A percentile compares a stretch with the other conserved stretches of the same genome.
Conservation (phyloP, 2,113 vertebrate genomes). For the Psittacara wagleri region DNA sequence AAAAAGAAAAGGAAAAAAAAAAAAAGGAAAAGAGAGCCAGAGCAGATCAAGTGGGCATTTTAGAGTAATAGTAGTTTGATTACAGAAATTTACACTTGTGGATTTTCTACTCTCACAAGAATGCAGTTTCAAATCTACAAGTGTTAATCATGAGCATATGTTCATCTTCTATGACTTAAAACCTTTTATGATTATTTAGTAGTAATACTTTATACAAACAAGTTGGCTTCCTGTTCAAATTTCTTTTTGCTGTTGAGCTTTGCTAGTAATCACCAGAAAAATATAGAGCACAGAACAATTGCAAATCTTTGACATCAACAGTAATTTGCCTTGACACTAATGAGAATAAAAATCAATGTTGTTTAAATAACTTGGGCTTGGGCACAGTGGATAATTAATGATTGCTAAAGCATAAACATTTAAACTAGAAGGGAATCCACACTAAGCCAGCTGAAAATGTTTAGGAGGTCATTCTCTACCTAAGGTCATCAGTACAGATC, state of each 20-base stretch:
- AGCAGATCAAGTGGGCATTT: neutral
- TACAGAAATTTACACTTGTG: neutral
- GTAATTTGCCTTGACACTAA: constrained; percentile 23
- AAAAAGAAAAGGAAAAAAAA: neutral
- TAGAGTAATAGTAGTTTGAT: neutral
- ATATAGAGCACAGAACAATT: neutral
- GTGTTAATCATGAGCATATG: neutral
- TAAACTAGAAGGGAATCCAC: neutral
- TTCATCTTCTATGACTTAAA: neutral
- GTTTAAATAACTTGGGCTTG: constrained; percentile 25
- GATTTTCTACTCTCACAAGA: neutral
- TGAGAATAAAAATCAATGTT: constrained; percentile 29
- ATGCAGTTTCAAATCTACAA: neutral
- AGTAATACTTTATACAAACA: neutral
- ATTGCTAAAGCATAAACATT: constrained; percentile 4
- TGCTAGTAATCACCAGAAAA: neutral
- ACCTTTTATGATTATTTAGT: neutral
- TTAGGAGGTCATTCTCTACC: neutral
- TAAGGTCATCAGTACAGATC: neutral
- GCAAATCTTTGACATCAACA: neutral
- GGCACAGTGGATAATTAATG: neutral
- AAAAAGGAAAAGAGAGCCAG: neutral
- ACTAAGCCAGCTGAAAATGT: neutral
- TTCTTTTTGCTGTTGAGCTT: neutral
- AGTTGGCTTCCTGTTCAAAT: neutral